A percentile compares a stretch with the other conserved stretches of the same genome.
These are phyloP conservation scores for Vultur gryphus DNA, from an alignment of 2,797 vertebrate genomes.

Conservation along the genomic window DNA sequence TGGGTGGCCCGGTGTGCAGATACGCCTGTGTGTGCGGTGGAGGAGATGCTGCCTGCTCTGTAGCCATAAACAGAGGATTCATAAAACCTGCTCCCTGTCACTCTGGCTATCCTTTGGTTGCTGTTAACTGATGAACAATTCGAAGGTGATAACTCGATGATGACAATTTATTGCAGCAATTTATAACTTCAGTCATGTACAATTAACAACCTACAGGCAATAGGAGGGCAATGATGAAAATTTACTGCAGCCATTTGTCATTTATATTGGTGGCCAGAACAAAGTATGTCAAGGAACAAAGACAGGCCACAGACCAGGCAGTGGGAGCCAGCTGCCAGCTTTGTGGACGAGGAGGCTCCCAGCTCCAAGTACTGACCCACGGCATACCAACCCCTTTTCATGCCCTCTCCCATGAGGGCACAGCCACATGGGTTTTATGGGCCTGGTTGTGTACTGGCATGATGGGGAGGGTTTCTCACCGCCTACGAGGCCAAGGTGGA, in stretches of 20 bases:
- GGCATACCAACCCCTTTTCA: not conserved
- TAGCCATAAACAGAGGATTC: not conserved
- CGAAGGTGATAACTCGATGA: not conserved
- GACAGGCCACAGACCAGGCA: not conserved
- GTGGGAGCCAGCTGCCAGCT: not conserved
- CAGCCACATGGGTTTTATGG: not conserved
- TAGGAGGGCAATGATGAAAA: not conserved
- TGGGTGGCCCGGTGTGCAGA: not conserved
- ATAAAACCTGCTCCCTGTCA: not conserved
- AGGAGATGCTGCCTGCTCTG: not conserved
- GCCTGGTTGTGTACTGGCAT: not conserved
- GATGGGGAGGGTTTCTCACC: not conserved
- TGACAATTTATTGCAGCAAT: constrained; percentile 3
- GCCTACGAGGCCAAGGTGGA: not conserved
- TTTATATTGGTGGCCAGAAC: not conserved
- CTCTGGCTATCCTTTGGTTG: not conserved
- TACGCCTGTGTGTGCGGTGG: not conserved
- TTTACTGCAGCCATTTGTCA: not conserved
- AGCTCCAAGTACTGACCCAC: not conserved
- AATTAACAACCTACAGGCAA: not conserved
- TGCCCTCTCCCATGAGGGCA: fast-evolving
- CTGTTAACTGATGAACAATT: not conserved
- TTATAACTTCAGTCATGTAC: not conserved
- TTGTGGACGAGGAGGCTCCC: not conserved
- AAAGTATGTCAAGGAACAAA: not conserved